phyloP scores from a whole-genome alignment of 2,888 invertebrate species.

The Nudaria mundana region DNA sequence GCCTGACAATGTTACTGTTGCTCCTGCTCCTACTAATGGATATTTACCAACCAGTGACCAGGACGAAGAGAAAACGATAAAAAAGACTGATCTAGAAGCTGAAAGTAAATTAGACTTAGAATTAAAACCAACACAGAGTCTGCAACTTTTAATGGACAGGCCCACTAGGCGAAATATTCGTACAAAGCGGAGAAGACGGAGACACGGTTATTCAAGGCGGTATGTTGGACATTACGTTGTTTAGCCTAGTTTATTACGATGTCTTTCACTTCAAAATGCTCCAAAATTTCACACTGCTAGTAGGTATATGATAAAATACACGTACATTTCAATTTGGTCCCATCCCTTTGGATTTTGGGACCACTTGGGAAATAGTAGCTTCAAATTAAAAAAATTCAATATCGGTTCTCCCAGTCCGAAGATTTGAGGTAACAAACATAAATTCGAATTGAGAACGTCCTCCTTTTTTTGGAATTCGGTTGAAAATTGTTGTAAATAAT shows the following conservation, averaged over 20 bases:
- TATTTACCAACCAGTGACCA: constrained; percentile 62
- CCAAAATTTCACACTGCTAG: no score
- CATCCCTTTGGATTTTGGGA: no score
- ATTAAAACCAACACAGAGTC: constrained; percentile 65
- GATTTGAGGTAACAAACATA: no score
- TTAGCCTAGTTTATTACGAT: no score
- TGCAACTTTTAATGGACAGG: constrained; percentile 60
- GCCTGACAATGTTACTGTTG: constrained; percentile 70
- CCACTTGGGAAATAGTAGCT: no score
- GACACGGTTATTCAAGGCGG: constrained; percentile 72
- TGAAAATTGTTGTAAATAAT: neutral
- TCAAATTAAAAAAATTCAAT: no score
- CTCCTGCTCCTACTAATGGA: constrained; percentile 73
- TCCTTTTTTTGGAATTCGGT: no score
- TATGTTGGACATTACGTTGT: constrained; percentile 29
- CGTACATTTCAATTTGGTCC: no score
- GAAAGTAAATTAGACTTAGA: constrained; percentile 46
- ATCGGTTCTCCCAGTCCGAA: no score
- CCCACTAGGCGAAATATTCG: constrained; percentile 39
- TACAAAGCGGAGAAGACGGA: constrained; percentile 56
- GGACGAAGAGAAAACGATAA: constrained; percentile 55
- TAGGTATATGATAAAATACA: no score
- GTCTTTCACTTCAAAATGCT: no score
- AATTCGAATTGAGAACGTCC: no score
- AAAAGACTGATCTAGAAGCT: constrained; percentile 48